Conservation (phyloP, 2,888 invertebrate species). For the Heliconius sara region DNA sequence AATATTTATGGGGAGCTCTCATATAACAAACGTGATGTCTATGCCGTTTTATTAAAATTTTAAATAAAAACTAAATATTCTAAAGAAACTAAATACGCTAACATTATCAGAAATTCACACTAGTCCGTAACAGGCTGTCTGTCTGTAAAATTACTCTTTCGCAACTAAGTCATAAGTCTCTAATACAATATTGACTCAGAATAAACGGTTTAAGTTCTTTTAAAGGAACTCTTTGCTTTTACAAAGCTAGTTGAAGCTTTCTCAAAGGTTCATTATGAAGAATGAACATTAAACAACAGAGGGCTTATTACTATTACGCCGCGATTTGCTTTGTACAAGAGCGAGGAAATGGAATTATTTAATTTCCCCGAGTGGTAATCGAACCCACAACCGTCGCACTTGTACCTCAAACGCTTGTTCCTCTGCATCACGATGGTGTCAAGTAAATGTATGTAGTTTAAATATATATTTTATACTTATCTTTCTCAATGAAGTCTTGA, state of each 20-base stretch:
- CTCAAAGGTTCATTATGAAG: slow-evolving; percentile 3
- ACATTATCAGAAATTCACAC: neutral
- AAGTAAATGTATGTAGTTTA: neutral
- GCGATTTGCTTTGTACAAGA: neutral
- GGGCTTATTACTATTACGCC: neutral
- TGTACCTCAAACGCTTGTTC: neutral
- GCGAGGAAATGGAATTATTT: neutral
- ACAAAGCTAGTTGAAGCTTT: neutral
- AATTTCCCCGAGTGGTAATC: neutral
- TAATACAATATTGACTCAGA: slow-evolving; percentile 1
- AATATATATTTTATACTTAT: neutral
- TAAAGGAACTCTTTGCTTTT: neutral
- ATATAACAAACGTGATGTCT: too few relatives aligned
- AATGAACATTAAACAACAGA: slow-evolving; percentile 2
- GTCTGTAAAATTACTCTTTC: too few relatives aligned
- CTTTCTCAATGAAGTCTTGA: slow-evolving; percentile 8
- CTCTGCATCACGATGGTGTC: neutral
- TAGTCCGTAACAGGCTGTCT: neutral
- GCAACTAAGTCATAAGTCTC: neutral
- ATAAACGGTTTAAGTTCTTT: slow-evolving; percentile 5
- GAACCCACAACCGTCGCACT: neutral
- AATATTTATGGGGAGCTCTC: too few relatives aligned
- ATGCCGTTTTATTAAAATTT: too few relatives aligned
- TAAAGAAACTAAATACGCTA: too few relatives aligned
- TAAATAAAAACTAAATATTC: too few relatives aligned